phyloP scores from a whole-genome alignment of 2,113 vertebrate genomes.

The Heloderma charlesbogerti region DNA sequence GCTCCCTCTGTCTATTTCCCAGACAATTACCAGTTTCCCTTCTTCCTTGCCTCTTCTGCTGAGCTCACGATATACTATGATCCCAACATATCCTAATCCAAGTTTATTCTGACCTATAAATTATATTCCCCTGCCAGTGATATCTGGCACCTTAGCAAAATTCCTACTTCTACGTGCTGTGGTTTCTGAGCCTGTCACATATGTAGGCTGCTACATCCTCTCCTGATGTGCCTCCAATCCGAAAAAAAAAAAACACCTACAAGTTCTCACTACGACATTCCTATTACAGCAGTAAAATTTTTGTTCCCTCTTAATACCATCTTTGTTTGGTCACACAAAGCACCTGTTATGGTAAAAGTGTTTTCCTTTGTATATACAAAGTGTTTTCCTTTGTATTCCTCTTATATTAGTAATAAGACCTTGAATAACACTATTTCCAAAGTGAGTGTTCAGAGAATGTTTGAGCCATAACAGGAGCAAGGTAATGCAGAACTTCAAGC shows the following conservation, averaged over 20 bases:
- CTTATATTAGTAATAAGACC: background rate
- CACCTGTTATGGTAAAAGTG: no score
- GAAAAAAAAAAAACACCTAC: background rate
- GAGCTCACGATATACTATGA: rapidly evolving
- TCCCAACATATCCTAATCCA: background rate
- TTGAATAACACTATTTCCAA: background rate
- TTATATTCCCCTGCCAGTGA: constrained; percentile 50
- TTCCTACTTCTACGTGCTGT: constrained; percentile 28
- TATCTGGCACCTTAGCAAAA: constrained; percentile 36
- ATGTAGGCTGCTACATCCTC: background rate
- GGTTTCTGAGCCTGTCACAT: background rate
- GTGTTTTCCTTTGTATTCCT: no score
- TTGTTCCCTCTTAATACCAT: background rate
- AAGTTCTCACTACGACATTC: background rate
- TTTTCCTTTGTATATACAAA: no score
- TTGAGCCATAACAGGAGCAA: no score
- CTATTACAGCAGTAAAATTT: background rate
- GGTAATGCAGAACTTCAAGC: no score
- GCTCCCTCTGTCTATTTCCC: background rate
- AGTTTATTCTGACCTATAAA: constrained; percentile 49
- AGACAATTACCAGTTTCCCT: background rate
- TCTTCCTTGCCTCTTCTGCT: constrained; percentile 12
- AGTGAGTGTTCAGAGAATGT: no score
- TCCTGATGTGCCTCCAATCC: background rate
- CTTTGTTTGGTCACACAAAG: constrained; percentile 1